These are phyloP conservation scores for Myotis lucifugus DNA, from an alignment of 2,113 vertebrate species.

Conservation along the genomic window DNA sequence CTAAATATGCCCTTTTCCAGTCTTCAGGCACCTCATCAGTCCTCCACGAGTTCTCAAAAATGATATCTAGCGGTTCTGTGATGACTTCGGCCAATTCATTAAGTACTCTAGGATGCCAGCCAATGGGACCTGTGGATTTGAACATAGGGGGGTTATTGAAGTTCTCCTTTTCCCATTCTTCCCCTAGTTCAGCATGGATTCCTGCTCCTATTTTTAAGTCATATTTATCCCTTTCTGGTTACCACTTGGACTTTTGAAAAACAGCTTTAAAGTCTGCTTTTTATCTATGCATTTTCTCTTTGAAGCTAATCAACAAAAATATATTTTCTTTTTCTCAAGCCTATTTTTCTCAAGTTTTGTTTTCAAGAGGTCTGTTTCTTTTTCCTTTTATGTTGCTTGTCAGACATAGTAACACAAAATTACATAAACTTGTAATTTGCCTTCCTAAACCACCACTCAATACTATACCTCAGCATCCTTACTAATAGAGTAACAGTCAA, in stretches of 20 bases:
- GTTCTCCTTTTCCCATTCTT: conserved; percentile 5
- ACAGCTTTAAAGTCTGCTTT: neutral
- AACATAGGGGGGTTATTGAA: conserved; percentile 51
- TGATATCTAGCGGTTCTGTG: conserved; percentile 58
- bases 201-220: conserved; percentile 23
- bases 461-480: neutral
- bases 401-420: neutral
- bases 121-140: conserved; percentile 53
- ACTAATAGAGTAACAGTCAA: neutral
- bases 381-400: neutral
- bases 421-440: neutral
- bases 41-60: conserved; percentile 64
- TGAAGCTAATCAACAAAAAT: conserved; percentile 27
- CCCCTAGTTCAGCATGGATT: conserved; percentile 37
- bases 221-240: neutral
- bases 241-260: neutral
- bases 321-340: neutral
- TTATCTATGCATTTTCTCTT: conserved; percentile 6
- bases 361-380: neutral
- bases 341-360: neutral
- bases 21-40: conserved; percentile 71
- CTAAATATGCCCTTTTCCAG: conserved; percentile 60
- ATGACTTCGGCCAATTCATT: conserved; percentile 64
- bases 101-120: conserved; percentile 55
- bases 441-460: neutral